A percentile compares a stretch with the other conserved stretches of the same genome.
phyloP scores from a whole-genome alignment of 2,797 vertebrate species.

The Salmo trutta region DNA sequence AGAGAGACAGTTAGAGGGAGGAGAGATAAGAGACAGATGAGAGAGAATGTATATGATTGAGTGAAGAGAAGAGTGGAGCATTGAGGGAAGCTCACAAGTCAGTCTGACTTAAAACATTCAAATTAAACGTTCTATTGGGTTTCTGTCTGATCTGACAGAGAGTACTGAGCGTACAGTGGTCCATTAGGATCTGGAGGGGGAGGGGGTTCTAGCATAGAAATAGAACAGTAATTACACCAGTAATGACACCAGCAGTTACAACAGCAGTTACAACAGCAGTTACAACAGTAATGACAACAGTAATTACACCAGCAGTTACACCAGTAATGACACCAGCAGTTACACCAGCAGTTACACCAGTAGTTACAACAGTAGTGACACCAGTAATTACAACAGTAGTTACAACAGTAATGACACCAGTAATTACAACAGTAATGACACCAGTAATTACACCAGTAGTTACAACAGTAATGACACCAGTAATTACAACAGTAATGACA shows the following conservation, averaged over 20 bases:
- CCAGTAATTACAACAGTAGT: neutral
- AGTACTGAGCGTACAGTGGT: neutral
- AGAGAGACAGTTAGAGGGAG: neutral
- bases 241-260: too few species aligned
- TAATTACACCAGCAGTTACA: too few species aligned
- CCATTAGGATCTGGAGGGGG: neutral
- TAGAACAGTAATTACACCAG: too few species aligned
- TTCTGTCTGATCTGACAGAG: neutral
- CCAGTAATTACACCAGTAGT: too few species aligned
- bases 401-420: neutral
- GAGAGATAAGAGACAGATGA: neutral
- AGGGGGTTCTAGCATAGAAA: neutral
- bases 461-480: too few species aligned
- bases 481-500: too few species aligned
- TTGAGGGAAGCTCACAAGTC: neutral
- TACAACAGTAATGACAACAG: too few species aligned
- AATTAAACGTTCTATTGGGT: neutral
- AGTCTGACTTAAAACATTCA: neutral
- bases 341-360: too few species aligned
- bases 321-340: too few species aligned
- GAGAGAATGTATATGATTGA: neutral
- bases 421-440: too few species aligned
- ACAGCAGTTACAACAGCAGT: too few species aligned
- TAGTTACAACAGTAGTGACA: too few species aligned
- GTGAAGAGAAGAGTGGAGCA: neutral